Evolutionary conservation across 2,797 vertebrate genomes (phyloP), one percentile per base, ranked within the genome.

Genomic region (Garrulus glandarius): DNA sequence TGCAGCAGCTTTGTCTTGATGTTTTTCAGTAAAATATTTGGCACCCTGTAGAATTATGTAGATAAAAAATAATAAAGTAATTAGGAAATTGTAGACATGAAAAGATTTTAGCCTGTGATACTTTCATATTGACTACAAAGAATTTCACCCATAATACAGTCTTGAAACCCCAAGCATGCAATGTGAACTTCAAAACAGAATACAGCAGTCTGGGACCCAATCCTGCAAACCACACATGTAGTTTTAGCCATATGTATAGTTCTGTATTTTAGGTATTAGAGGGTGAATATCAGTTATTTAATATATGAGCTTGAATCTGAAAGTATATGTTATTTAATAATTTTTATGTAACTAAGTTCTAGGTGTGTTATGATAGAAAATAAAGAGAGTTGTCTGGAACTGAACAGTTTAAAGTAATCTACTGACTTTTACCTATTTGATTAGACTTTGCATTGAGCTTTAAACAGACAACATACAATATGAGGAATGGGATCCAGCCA

Each of bases 1-100:
- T n/a, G 20, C 44, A 67, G 65, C 27, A 88, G 32, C 19, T 87
- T 87, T 83, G 39, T 78, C 15, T 59, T 72, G 21, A 61, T 71
- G 36, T 59, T 96, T 89, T 93, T 44, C 76, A 86, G 57, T 50
- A 71, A 91, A 93, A 89, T 11, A 34, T 74, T 69, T 90, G 64
- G 41, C n/a, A 78, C 23, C 13, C 70, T 90, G 37, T 36, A 39
- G 20, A 57, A 57, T 68, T 41, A 55, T 27, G 56, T 44, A 74
- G 65, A 83, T 79, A 39, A 76, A 86, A 87, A 89, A 21, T 39
- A 83, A 87, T 71, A 24, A 83, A 84, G 30, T 78, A 86, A 93
- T 91, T 89, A 92, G 56, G 56, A 46, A 41, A 47, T 53, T 82
- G 46, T 67, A 82, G 59, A 76, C 63, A 72, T 39, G 19, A 88